Base-by-base conservation (phyloP, 2,113 vertebrate species). In the Phyllopteryx taeniolatus region DNA sequence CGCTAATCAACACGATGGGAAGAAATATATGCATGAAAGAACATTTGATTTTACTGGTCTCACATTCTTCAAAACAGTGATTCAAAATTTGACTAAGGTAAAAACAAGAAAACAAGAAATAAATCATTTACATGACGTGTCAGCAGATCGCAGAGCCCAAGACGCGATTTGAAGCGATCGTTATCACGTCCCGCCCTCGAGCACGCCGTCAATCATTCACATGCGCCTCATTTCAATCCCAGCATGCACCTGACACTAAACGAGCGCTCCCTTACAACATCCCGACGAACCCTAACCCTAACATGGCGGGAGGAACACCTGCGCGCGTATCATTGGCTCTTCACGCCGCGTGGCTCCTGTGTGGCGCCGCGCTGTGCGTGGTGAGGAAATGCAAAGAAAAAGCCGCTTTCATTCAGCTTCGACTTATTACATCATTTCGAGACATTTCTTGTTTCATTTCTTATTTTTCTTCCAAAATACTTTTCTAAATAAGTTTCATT, bases 151-250 rank as follows among this genome's bases (percentile, higher is more conserved):
- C 2, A 42, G n/a, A 60, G 47, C 12, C 57, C 57, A 13, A 12
- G 13, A 60, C 33, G 14, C 7, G 8, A 56, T 56, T 10, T n/a
- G 0, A 44, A 19, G 66, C 9, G 54, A 80, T 70, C 80, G 73
- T 53, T 71, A 22, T 84, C 79, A 84, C 73, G 67, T 2, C 8
- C 5, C 27, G 49, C 3, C 13, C 12, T 80, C 87, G 65, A 75
- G 68, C 53, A 56, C 76, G 74, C 75, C 79, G 81, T 90, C 70
- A 89, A 81, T 91, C 35, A 89, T 88, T 86, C 27, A 66, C 44
- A 1, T 71, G 61, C 11, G 20, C 42, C 71, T 76, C 33, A 66
- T 75, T 61, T 68, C 59, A 62, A 64, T 56, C 20, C 43, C 47
- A 39, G 43, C 8, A 20, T 71, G 22, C 47, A n/a, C 46, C 6